phyloP scores from a whole-genome alignment of 2,113 vertebrate genomes.

The Tupaia chinensis region DNA sequence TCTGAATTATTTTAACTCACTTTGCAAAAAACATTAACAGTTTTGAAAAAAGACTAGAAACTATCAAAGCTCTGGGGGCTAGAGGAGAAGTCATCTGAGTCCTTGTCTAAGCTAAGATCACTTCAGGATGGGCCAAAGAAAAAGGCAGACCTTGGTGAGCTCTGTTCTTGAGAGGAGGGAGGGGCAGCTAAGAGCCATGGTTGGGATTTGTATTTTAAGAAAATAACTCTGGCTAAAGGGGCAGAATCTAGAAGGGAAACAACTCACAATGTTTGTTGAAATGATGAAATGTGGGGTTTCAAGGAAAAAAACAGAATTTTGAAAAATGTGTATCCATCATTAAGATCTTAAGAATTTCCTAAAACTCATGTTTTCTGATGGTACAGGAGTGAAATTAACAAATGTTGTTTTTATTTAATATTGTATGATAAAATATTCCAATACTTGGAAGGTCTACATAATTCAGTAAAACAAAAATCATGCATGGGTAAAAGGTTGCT shows the following conservation, averaged over 20 bases:
- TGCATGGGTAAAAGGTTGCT: background rate
- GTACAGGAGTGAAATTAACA: background rate
- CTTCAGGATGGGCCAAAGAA: too few relatives aligned
- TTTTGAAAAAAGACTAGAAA: background rate
- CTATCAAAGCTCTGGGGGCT: background rate
- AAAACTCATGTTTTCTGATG: background rate
- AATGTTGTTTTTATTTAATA: background rate
- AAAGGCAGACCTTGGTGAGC: too few relatives aligned
- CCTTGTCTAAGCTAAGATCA: background rate
- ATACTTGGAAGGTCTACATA: background rate
- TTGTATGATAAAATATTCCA: background rate
- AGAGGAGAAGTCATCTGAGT: background rate
- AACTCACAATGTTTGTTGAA: background rate
- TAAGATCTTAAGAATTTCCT: background rate
- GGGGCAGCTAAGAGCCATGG: background rate
- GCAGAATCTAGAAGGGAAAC: background rate
- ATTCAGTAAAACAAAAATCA: background rate
- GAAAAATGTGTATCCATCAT: background rate
- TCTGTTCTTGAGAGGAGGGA: background rate
- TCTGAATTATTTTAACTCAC: background rate
- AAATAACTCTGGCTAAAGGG: background rate
- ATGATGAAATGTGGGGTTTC: background rate
- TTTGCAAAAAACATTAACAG: background rate
- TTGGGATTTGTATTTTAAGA: background rate
- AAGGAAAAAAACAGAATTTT: background rate